phyloP scores from a whole-genome alignment of 2,888 invertebrate genomes.

The Poecilobothrus nobilitatus region DNA sequence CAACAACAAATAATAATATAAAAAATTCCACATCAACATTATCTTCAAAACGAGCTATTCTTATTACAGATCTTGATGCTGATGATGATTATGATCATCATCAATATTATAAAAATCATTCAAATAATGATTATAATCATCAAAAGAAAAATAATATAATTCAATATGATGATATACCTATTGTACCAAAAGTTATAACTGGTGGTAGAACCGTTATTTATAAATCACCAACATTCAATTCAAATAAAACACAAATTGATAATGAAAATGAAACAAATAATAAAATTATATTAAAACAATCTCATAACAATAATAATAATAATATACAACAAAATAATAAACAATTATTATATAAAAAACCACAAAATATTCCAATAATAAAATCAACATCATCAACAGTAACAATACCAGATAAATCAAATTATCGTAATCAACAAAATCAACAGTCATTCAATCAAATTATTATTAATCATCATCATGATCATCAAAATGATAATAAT shows the following conservation, averaged over 20 bases:
- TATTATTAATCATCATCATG: background rate
- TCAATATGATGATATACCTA: background rate
- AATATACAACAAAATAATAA: slow-evolving; percentile 18
- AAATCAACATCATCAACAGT: slow-evolving; percentile 16
- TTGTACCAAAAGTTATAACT: slow-evolving; percentile 28
- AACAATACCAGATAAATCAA: background rate
- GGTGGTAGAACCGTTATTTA: slow-evolving; percentile 44
- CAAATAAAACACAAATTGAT: slow-evolving; percentile 37
- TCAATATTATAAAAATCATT: slow-evolving; percentile 33
- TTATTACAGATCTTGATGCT: slow-evolving; percentile 10
- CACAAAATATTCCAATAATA: slow-evolving; percentile 16
- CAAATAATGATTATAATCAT: slow-evolving; percentile 16
- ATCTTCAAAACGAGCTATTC: slow-evolving; percentile 8
- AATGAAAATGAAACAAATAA: slow-evolving; percentile 24
- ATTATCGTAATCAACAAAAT: background rate
- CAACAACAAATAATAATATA: too few species aligned
- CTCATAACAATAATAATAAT: slow-evolving; percentile 17
- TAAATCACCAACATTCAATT: slow-evolving; percentile 40
- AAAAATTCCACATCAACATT: slow-evolving; percentile 17
- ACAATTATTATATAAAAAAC: slow-evolving; percentile 11
- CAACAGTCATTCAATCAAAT: background rate
- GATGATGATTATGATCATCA: slow-evolving; percentile 20
- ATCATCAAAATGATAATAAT: background rate
- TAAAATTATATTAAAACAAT: slow-evolving; percentile 13
- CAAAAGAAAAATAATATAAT: background rate